Evolutionary conservation across 2,888 invertebrate species (phyloP), one percentile per base, ranked within the genome.

Genomic region (Phaonia tiefii): DNA sequence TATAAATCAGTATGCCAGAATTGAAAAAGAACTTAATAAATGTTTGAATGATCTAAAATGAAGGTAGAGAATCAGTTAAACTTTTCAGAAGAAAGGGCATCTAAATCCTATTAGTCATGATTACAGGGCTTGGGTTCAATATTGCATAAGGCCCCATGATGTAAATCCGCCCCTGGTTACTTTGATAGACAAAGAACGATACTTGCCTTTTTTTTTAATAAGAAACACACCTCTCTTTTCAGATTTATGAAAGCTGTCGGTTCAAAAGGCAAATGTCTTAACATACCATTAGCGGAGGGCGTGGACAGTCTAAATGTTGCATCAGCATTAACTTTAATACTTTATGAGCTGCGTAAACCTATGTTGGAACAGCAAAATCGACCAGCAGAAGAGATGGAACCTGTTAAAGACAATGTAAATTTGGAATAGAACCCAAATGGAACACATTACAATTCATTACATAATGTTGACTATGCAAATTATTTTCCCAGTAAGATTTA

Each of bases 231-330:
- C n/a, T n/a, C n/a, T n/a, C n/a, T 31, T 31, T 78, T 1, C 10
- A 89, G 90, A 26, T 90, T 90, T 49, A 79, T 90, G 81, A 71
- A 86, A 7, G 70, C 83, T 2, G 86, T 85, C 11, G 87, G 87
- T 0, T 60, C 46, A 39, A 86, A 86, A 10, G 89, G 89, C 3
- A 88, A 93, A 31, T 92, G 95, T 84, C 88, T 98, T 37, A 94
- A 95, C 89, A 95, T 98, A 83, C 98, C 98, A 0, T 90, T 98
- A 85, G 93, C 92, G 76, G 93, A 93, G 86, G 93, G 93, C 5
- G 92, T 97, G 0, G 96, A 98, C 63, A 98, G 98, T 89, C 92
- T 98, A 69, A 98, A 98, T 89, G 94, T 95, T 1, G 94, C 95
- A 5, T 94, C 96, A 88, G 97, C 98, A 0, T 92, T 96, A 20